Percentiles rank a stretch among this genome's conserved stretches.
Evolutionary conservation across 2,797 vertebrate genomes (phyloP).

Genomic region (Gymnoscopelus microlampas): DNA sequence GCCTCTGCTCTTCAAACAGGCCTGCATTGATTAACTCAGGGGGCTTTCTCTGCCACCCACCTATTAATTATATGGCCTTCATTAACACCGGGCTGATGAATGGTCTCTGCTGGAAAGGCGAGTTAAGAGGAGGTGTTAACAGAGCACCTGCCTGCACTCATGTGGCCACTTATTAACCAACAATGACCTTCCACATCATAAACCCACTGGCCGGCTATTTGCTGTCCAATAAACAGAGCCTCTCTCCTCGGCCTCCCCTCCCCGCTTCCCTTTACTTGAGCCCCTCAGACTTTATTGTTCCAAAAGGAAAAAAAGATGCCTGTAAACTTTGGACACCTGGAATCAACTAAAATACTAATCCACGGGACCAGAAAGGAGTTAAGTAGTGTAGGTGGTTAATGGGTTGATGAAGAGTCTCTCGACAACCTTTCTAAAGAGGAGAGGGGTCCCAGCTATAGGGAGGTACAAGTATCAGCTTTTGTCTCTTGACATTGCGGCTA

Average conservation of each 20-base stretch:
- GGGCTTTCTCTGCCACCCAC: constrained; percentile 77
- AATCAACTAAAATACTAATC: constrained; percentile 79
- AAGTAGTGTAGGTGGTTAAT: constrained; percentile 70
- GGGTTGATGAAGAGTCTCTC: constrained; percentile 73
- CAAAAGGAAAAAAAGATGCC: constrained; percentile 73
- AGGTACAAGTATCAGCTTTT: constrained; percentile 39
- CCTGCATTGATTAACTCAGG: constrained; percentile 78
- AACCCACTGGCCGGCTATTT: constrained; percentile 83
- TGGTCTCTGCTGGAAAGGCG: constrained; percentile 77
- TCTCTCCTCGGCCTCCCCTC: constrained; percentile 52
- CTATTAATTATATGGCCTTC: constrained; percentile 84
- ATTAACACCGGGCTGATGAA: constrained; percentile 84
- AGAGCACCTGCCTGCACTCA: constrained; percentile 87
- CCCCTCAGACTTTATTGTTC: constrained; percentile 81
- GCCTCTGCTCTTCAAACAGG: constrained; percentile 77
- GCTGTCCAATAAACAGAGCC: constrained; percentile 84
- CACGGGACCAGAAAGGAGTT: constrained; percentile 70
- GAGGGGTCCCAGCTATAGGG: constrained; percentile 45
- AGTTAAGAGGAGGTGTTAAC: constrained; percentile 87
- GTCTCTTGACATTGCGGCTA: constrained; percentile 53
- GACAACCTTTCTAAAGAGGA: constrained; percentile 50
- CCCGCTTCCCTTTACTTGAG: constrained; percentile 64
- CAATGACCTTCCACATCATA: constrained; percentile 88
- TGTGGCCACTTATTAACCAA: constrained; percentile 88
- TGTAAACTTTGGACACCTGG: constrained; percentile 82